Evolutionary conservation across 2,797 vertebrate genomes (phyloP).

Genomic region (Fistularia tabacaria): DNA sequence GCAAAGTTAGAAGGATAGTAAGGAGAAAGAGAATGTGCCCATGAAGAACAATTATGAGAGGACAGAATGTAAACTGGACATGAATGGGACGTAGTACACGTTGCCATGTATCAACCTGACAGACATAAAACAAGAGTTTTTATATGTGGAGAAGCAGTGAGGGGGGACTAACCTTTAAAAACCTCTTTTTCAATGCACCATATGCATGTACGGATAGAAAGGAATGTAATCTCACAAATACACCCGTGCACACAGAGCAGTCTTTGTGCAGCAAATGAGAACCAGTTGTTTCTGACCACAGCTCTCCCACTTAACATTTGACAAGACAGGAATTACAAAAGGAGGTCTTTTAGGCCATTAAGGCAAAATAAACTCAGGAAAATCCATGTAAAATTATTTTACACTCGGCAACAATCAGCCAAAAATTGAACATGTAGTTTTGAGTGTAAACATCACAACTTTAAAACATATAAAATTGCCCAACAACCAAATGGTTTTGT

Average conservation of each 20-base stretch:
- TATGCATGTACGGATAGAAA: constrained; percentile 55
- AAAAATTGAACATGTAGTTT: neutral
- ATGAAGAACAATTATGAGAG: constrained; percentile 46
- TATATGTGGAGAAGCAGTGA: constrained; percentile 6
- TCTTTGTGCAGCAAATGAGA: constrained; percentile 63
- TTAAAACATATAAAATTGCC: too few relatives aligned
- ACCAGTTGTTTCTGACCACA: constrained; percentile 55
- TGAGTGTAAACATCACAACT: too few relatives aligned
- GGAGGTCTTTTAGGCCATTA: neutral
- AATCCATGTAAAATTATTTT: constrained; percentile 11
- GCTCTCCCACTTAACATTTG: constrained; percentile 31
- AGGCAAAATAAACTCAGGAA: constrained; percentile 16
- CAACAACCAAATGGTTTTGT: too few relatives aligned
- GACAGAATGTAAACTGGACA: constrained; percentile 42
- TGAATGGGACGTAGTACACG: constrained; percentile 71
- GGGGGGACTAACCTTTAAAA: constrained; percentile 33
- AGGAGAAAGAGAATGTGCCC: constrained; percentile 44
- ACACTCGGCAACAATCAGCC: neutral
- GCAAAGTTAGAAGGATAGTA: constrained; percentile 41
- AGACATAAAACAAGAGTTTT: constrained; percentile 76
- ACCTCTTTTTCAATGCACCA: constrained; percentile 48
- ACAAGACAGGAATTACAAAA: constrained; percentile 41
- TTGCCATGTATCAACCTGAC: constrained; percentile 70
- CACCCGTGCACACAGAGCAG: constrained; percentile 48
- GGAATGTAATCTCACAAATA: constrained; percentile 66